Percentiles rank a stretch among this genome's conserved stretches.
Conservation (phyloP, 2,797 vertebrate genomes). For the Dipus sagitta region DNA sequence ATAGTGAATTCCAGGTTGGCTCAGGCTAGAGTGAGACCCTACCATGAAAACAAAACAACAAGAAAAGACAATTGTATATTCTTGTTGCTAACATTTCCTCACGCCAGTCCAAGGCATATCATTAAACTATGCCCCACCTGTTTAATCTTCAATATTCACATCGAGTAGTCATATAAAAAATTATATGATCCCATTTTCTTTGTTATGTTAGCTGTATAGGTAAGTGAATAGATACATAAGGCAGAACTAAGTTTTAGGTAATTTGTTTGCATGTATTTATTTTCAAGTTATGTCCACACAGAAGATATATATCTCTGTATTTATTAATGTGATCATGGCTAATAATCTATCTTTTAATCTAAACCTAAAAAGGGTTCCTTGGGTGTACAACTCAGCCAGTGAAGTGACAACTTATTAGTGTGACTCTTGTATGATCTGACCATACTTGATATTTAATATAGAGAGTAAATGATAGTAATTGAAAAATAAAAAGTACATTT, state of each 20-base stretch:
- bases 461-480: slow-evolving; percentile 68
- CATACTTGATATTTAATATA: slow-evolving; percentile 50
- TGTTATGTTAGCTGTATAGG: slow-evolving; percentile 64
- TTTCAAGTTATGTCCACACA: slow-evolving; percentile 41
- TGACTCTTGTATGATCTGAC: slow-evolving; percentile 40
- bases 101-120: slow-evolving; percentile 55
- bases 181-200: slow-evolving; percentile 40
- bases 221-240: slow-evolving; percentile 50
- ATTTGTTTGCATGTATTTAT: slow-evolving; percentile 2
- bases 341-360: slow-evolving; percentile 40
- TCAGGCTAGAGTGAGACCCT: too few relatives aligned
- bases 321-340: slow-evolving; percentile 26
- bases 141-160: slow-evolving; percentile 77
- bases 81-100: slow-evolving; percentile 78
- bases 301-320: background rate
- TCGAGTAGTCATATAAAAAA: slow-evolving; percentile 73
- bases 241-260: slow-evolving; percentile 41
- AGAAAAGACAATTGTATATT: slow-evolving; percentile 76
- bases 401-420: slow-evolving; percentile 33
- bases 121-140: slow-evolving; percentile 67
- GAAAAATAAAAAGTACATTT: slow-evolving; percentile 77
- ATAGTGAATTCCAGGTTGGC: too few relatives aligned
- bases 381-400: slow-evolving; percentile 22
- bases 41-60: too few relatives aligned
- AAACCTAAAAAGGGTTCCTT: slow-evolving; percentile 46